These are phyloP conservation scores for Rhopalosiphum maidis DNA, from an alignment of 1,140 invertebrate species.

Conservation along the genomic window DNA sequence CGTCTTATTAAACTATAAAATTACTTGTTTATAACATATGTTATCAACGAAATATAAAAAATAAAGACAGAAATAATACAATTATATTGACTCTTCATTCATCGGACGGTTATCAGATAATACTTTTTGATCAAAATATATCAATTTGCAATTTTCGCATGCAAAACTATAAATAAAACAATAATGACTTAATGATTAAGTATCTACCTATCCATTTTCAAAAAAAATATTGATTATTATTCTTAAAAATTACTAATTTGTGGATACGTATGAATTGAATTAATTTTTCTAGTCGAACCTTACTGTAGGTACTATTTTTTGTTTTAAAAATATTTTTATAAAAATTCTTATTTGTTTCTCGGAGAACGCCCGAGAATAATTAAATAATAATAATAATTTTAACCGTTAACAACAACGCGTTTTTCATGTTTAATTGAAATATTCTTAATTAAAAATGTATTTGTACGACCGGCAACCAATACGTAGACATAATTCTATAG, in stretches of 20 bases:
- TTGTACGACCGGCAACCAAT: neutral
- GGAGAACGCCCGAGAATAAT: neutral
- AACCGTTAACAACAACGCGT: neutral
- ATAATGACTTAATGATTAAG: neutral
- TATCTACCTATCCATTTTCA: neutral
- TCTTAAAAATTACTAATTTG: neutral
- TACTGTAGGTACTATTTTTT: neutral
- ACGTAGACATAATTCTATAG: neutral
- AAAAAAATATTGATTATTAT: neutral
- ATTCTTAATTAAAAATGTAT: neutral
- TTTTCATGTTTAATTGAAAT: neutral
- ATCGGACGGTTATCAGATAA: neutral
- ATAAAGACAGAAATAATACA: neutral
- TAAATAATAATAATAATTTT: neutral
- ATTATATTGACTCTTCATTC: neutral
- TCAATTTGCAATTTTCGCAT: neutral
- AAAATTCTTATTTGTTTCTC: neutral
- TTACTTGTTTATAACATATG: neutral
- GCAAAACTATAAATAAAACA: neutral
- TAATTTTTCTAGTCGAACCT: neutral
- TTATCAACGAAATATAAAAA: neutral
- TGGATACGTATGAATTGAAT: neutral
- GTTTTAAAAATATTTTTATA: neutral
- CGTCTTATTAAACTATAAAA: neutral
- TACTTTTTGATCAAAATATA: neutral